Evolutionary conservation across 2,797 vertebrate genomes (phyloP), one percentile per base, ranked within the genome.

Genomic region (Parotocinclus haroldoi): DNA sequence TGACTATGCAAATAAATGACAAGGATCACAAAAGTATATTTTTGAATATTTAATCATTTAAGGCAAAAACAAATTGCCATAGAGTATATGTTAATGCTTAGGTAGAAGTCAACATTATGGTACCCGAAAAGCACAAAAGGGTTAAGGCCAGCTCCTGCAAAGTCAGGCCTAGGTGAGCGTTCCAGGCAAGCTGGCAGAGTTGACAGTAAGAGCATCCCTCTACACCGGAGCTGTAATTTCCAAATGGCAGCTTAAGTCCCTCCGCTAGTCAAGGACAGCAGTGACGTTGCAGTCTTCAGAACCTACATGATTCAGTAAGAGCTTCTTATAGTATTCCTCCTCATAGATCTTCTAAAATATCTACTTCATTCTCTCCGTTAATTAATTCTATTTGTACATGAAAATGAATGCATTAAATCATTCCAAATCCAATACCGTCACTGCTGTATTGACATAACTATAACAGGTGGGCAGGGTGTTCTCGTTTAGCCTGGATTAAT

Each of bases 191-290:
- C 59, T 45, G 53, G 46, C 54, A n/a, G 40, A 48, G 18, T 7
- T 2, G 40, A 73, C 56, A 66, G 17, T 37, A 53, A 12, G 45
- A 40, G 48, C 49, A 36, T 50, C 65, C 45, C 65, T 46, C 54
- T 46, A 58, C 53, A 53, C 17, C 2, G 11, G 17, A 11, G 54
- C 60, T 64, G 68, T 66, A 69, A 73, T 77, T 76, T 63, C 10
- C 16, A 51, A 68, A 76, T 63, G 62, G 62, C 68, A 63, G 50
- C 44, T 11, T 54, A 45, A 61, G 62, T 65, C 46, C 18, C 63
- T 71, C 18, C 27, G 42, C 45, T 38, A 52, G 65, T 74, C 57
- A 76, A 76, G 77, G 77, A 74, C 69, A 36, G 42, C 38, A 16
- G 9, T 68, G 56, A 42, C 42, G 38, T 8, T 42, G 50, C 51